Evolutionary conservation across 1,140 invertebrate genomes (phyloP), one percentile per base, ranked within the genome.

Genomic region (Brachionus sp.): DNA sequence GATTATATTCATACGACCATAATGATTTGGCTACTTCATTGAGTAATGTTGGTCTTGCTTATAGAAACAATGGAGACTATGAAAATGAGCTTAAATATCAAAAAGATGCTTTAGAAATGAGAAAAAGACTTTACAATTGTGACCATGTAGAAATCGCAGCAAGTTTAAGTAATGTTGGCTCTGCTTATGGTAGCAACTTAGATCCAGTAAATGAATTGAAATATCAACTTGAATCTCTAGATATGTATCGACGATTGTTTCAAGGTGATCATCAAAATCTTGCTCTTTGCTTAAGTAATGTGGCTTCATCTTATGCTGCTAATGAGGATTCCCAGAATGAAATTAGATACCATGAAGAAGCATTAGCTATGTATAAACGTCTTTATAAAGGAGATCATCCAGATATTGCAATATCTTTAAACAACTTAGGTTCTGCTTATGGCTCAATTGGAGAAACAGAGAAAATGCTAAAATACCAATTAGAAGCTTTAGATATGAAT

Each of bases 401-500:
- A 13, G 57, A 66, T 42, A 80, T 80, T 37, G 77, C 77, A 3
- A 44, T 75, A 44, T 44, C 70, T 19, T 75, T 75, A 6, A 75
- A 75, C 7, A 75, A 75, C 44, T 9, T 75, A 13, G 70, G 70
- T 13, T 44, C 70, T 44, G 42, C 70, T 23, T 75, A 75, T 46
- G 70, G 70, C 13, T 44, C 70, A 4, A 19, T 19, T 9, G 70
- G 70, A 12, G 4, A 19, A 12, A 75, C 37, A 16, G 37, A 75
- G 12, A 75, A 75, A 75, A 75, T 75, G 70, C 10, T 75, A 5
- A 75, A 29, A 9, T 75, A 23, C 44, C 70, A 75, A 50, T 23
- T 75, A 23, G 70, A 75, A 75, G 37, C 77, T 57, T 42, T 80
- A 4, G 77, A 80, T 19, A 80, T 80, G 33, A 80, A 80, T n/a